Evolutionary conservation across 2,113 vertebrate genomes (phyloP).

Genomic region (Ranitomeya variabilis): DNA sequence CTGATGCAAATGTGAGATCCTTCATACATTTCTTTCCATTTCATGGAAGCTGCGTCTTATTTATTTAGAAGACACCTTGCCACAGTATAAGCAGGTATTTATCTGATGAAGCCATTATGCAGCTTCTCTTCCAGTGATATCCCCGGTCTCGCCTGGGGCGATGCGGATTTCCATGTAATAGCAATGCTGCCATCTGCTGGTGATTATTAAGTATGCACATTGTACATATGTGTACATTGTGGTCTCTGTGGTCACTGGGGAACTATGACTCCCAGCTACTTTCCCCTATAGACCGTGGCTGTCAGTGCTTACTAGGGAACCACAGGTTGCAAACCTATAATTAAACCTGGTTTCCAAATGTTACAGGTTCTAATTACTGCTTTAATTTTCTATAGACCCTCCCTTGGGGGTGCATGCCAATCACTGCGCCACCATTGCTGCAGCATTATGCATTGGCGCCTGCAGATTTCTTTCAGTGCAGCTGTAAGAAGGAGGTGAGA

Average conservation of each 20-base stretch:
- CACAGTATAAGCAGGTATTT: not conserved
- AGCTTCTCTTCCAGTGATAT: not conserved
- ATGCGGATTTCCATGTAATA: not conserved
- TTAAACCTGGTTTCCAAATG: no score
- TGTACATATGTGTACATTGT: not conserved
- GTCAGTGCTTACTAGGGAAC: not conserved
- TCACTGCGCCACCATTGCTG: no score
- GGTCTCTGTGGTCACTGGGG: not conserved
- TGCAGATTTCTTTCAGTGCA: no score
- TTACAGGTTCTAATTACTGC: no score
- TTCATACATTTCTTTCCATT: not conserved
- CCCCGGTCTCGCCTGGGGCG: not conserved
- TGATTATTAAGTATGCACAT: not conserved
- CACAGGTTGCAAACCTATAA: not conserved
- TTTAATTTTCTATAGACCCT: no score
- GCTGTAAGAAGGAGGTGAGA: no score
- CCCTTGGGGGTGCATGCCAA: no score
- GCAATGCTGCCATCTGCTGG: slow-evolving; percentile 31
- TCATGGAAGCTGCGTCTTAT: not conserved
- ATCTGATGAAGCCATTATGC: slow-evolving; percentile 30
- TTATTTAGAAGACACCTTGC: not conserved
- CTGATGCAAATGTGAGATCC: not conserved
- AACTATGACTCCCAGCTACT: not conserved
- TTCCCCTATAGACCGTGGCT: no score
- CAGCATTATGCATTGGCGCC: no score